Percentiles rank a stretch among this genome's conserved stretches.
phyloP scores from a whole-genome alignment of 2,888 invertebrate genomes.

The Eupithecia inturbata region DNA sequence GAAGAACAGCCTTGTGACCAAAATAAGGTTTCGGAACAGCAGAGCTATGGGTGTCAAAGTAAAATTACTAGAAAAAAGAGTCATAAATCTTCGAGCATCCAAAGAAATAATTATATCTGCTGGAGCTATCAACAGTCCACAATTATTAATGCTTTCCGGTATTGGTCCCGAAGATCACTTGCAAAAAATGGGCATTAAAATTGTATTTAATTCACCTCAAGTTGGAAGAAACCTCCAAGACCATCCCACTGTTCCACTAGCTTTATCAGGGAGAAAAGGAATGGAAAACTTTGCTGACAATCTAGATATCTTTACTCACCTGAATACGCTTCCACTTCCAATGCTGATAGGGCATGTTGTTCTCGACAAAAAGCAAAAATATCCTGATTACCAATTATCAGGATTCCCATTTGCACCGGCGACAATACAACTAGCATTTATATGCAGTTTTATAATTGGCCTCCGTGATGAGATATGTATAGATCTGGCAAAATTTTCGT shows the following conservation, averaged over 20 bases:
- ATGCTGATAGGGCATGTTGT: conserved; percentile 4
- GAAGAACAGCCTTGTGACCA: conserved; percentile 70
- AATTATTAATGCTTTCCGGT: conserved; percentile 70
- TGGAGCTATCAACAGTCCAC: conserved; percentile 67
- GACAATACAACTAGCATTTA: conserved; percentile 9
- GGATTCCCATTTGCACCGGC: conserved; percentile 25
- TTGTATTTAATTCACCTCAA: conserved; percentile 55
- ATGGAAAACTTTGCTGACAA: neutral
- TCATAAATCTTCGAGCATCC: conserved; percentile 25
- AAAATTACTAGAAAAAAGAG: conserved; percentile 51
- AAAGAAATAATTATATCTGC: conserved; percentile 71
- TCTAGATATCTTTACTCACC: neutral
- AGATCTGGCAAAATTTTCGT: neutral
- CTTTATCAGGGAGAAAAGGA: conserved; percentile 18
- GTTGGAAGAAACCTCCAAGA: conserved; percentile 72
- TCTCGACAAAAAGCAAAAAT: conserved; percentile 44
- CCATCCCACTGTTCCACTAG: conserved; percentile 47
- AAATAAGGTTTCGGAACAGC: conserved; percentile 69
- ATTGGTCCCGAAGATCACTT: conserved; percentile 64
- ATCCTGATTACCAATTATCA: conserved; percentile 52
- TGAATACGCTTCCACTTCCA: neutral
- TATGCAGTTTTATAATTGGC: conserved; percentile 21
- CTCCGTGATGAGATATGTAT: neutral
- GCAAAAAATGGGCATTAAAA: conserved; percentile 51
- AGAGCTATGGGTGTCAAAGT: conserved; percentile 63